Conservation (phyloP, 2,113 vertebrate species). For the Aviceda subcristata region DNA sequence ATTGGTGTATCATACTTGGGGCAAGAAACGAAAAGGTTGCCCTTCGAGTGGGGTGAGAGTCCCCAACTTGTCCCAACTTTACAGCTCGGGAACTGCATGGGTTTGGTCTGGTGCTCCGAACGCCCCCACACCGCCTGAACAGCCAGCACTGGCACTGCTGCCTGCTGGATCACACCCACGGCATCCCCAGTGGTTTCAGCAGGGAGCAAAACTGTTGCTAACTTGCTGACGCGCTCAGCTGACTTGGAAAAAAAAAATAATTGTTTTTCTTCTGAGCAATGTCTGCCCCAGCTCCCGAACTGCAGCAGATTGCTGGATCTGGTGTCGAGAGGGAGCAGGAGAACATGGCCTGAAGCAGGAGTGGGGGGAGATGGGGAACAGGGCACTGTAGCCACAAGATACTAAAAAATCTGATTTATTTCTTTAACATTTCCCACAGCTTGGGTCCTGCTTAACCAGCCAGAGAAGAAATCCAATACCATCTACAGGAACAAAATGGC, state of each 20-base stretch:
- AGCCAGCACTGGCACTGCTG: background rate
- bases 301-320: background rate
- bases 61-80: rapidly evolving
- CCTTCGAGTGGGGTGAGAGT: rapidly evolving
- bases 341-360: background rate
- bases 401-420: background rate
- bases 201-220: background rate
- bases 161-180: background rate
- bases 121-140: background rate
- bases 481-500: rapidly evolving
- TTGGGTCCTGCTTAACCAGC: background rate
- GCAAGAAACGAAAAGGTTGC: background rate
- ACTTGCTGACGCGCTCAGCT: background rate
- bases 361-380: background rate
- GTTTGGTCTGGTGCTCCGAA: background rate
- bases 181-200: background rate
- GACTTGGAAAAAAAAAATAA: background rate
- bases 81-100: background rate
- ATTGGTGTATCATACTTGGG: background rate
- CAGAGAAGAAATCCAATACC: background rate
- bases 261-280: background rate
- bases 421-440: background rate
- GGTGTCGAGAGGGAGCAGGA: background rate
- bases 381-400: background rate
- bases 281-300: background rate